Conservation (phyloP, 2,113 vertebrate genomes). For the Oenanthe melanoleuca region DNA sequence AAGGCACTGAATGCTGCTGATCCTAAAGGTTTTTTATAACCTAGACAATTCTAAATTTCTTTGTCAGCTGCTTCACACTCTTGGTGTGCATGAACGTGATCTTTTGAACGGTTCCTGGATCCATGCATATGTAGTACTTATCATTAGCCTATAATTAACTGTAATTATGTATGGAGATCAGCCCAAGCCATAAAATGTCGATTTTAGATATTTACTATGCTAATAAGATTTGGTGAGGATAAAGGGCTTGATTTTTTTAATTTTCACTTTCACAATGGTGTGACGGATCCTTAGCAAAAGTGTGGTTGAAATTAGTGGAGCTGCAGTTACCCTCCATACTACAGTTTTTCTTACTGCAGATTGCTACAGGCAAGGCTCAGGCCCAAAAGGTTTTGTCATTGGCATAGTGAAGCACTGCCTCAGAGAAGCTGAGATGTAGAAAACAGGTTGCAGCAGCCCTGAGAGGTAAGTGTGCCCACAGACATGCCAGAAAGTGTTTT, state of each 20-base stretch:
- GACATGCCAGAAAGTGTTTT: background rate
- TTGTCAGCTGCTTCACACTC: slow-evolving; percentile 21
- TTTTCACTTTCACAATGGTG: background rate
- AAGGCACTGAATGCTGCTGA: background rate
- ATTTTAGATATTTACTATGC: slow-evolving; percentile 27
- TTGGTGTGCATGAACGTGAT: background rate
- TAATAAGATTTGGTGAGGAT: slow-evolving; percentile 29
- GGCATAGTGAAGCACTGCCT: background rate
- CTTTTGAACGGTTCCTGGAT: background rate
- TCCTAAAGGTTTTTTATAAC: background rate
- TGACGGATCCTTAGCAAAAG: background rate
- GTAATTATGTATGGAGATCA: slow-evolving; percentile 45
- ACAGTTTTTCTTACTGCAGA: background rate
- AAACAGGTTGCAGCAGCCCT: background rate
- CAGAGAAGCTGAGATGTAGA: background rate
- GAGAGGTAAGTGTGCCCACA: background rate
- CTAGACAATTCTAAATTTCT: background rate
- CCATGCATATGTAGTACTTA: slow-evolving; percentile 2
- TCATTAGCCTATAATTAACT: slow-evolving; percentile 53
- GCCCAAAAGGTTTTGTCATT: background rate
- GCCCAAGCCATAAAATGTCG: slow-evolving; percentile 5
- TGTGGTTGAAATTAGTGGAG: background rate
- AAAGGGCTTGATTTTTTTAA: background rate
- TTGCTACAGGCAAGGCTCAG: background rate
- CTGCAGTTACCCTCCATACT: background rate